Evolutionary conservation across 2,888 invertebrate species (phyloP), one percentile per base, ranked within the genome.

Genomic region (Pemphredon lugubris): DNA sequence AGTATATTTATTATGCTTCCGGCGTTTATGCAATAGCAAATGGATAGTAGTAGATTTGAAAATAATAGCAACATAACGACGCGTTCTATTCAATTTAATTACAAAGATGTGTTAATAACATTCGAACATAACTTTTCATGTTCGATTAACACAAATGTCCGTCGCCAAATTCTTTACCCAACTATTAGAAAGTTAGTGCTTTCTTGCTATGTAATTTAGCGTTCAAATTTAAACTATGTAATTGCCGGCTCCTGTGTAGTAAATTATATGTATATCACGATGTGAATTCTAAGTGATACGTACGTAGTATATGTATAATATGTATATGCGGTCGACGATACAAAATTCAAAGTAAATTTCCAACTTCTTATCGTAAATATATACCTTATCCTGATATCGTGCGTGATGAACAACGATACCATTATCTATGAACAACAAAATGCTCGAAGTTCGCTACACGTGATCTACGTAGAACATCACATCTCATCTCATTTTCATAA

Each of bases 341-440:
- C 14, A 67, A 45, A 54, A 55, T 66, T 66, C 26, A 37, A 48
- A 48, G 16, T 44, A 59, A 48, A 45, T 16, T 32, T 14, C 39
- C 23, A n/a, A 45, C 6, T 39, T 21, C 9, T 32, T 59, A 26
- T 30, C 34, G n/a, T 21, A 45, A 30, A 53, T 48, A 48, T n/a
- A 23, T 54, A n/a, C 2, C n/a, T 37, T 48, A 58, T 58, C 30
- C 53, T 51, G 16, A 32, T 21, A 13, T 57, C 9, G 26, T 21
- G n/a, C 18, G 34, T 18, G 20, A 16, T 18, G 42, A 42, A 42
- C 18, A 20, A 30, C 9, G 2, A 9, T 30, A 30, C 7, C n/a
- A 2, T n/a, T 4, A 34, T 5, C 16, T 26, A 14, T 18, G 37
- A 51, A 57, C 30, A 18, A 21, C 16, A 18, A 55, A 9, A 64